Evolutionary conservation across 1,140 invertebrate genomes (phyloP).

Genomic region (Aethina tumida): DNA sequence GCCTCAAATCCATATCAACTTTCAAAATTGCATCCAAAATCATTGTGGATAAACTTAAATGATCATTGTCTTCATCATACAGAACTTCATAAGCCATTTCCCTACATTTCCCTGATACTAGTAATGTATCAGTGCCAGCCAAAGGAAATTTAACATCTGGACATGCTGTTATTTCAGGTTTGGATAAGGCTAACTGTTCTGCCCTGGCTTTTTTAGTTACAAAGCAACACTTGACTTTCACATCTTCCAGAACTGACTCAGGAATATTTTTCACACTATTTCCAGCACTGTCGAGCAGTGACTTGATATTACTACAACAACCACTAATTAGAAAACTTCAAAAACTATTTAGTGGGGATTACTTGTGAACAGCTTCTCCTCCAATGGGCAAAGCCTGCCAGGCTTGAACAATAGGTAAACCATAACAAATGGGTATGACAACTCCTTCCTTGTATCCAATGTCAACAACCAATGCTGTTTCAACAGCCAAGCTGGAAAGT

Average conservation of each 20-base stretch:
- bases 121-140: slow-evolving; percentile 47
- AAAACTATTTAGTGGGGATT: slow-evolving; percentile 13
- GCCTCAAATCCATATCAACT: slow-evolving; percentile 64
- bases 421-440: slow-evolving; percentile 71
- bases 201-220: slow-evolving; percentile 66
- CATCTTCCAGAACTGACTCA: slow-evolving; percentile 54
- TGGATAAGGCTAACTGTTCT: slow-evolving; percentile 42
- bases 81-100: slow-evolving; percentile 74
- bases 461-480: slow-evolving; percentile 75
- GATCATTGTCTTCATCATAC: slow-evolving; percentile 77
- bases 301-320: slow-evolving; percentile 39
- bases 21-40: slow-evolving; percentile 70
- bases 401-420: slow-evolving; percentile 70
- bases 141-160: slow-evolving; percentile 64
- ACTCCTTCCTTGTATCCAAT: slow-evolving; percentile 76
- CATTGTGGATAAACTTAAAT: slow-evolving; percentile 73
- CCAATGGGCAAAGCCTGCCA: slow-evolving; percentile 70
- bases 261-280: slow-evolving; percentile 38
- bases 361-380: slow-evolving; percentile 55
- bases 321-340: not conserved
- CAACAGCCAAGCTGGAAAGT: slow-evolving; percentile 63
- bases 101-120: slow-evolving; percentile 58
- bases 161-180: slow-evolving; percentile 37
- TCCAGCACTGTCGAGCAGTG: slow-evolving; percentile 35
- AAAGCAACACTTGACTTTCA: slow-evolving; percentile 71